A percentile compares a stretch with the other conserved stretches of the same genome.
Evolutionary conservation across 2,797 vertebrate species (phyloP).

Genomic region (Melanotaenia pygmaea): DNA sequence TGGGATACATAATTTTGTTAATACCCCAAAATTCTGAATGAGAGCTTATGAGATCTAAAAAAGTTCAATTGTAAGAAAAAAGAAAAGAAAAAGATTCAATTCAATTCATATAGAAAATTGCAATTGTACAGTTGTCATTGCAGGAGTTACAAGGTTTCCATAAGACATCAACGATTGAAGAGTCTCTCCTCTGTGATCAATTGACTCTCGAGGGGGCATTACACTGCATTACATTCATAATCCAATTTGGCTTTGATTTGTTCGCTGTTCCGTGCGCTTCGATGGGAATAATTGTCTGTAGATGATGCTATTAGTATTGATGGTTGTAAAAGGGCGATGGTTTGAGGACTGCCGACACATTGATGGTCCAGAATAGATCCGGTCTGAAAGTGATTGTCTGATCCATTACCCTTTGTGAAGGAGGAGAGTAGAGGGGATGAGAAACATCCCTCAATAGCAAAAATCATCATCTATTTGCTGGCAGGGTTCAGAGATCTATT

Average conservation of each 20-base stretch:
- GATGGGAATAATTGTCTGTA: conserved; percentile 85
- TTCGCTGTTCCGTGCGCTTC: conserved; percentile 82
- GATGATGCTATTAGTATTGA: conserved; percentile 87
- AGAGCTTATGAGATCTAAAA: background rate
- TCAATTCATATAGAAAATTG: conserved; percentile 25
- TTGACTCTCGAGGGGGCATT: conserved; percentile 81
- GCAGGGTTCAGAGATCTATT: conserved; percentile 51
- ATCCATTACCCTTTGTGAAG: conserved; percentile 82
- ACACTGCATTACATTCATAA: conserved; percentile 85
- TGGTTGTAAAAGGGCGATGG: conserved; percentile 80
- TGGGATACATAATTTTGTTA: background rate
- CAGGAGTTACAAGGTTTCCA: conserved; percentile 64
- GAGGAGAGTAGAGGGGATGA: conserved; percentile 62
- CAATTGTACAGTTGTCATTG: conserved; percentile 60
- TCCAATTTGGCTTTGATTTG: conserved; percentile 86
- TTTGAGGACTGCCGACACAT: conserved; percentile 82
- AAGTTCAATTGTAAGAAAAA: background rate
- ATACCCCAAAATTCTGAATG: background rate
- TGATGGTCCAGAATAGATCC: conserved; percentile 81
- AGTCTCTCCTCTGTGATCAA: conserved; percentile 83
- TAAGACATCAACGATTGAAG: conserved; percentile 77
- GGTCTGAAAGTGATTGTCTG: conserved; percentile 79
- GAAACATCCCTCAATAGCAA: conserved; percentile 53
- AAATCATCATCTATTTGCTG: conserved; percentile 64
- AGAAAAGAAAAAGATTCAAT: conserved; percentile 18